These are phyloP conservation scores for Synaphobranchus kaupii DNA, from an alignment of 2,797 vertebrate genomes.

Conservation along the genomic window DNA sequence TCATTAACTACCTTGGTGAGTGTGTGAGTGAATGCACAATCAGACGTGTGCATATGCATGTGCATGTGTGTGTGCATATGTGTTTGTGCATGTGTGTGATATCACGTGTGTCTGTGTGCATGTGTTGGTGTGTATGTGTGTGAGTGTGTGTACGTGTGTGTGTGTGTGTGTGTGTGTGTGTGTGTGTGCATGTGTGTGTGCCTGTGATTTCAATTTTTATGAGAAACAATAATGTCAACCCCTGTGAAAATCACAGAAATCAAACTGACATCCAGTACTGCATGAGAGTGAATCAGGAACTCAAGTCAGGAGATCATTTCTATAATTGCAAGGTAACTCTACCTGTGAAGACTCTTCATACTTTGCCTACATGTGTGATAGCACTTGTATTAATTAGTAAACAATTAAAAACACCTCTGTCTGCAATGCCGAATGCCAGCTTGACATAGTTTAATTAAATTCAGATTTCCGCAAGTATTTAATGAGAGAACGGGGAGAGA, in stretches of 20 bases:
- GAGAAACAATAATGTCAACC: background rate
- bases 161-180: background rate
- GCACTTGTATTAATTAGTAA: slow-evolving; percentile 69
- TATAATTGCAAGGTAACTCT: background rate
- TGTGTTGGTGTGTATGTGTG: background rate
- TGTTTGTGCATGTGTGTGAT: slow-evolving; percentile 12
- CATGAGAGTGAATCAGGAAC: background rate
- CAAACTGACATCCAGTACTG: background rate
- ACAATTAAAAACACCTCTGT: slow-evolving; percentile 73
- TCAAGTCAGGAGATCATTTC: background rate
- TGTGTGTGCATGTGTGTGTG: background rate
- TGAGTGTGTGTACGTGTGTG: background rate
- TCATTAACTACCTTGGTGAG: background rate
- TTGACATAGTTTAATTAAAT: slow-evolving; percentile 64
- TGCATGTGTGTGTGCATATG: background rate
- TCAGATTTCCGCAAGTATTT: slow-evolving; percentile 34
- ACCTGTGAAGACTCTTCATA: slow-evolving; percentile 33
- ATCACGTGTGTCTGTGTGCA: slow-evolving; percentile 15
- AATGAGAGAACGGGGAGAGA: background rate
- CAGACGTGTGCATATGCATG: background rate
- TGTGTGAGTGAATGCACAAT: slow-evolving; percentile 31
- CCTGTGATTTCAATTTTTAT: background rate
- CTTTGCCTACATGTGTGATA: slow-evolving; percentile 60
- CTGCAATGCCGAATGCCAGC: slow-evolving; percentile 60
- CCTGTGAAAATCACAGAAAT: too few species aligned